Percentiles rank a stretch among this genome's conserved stretches.
These are phyloP conservation scores for Styela clava DNA, from an alignment of 23 tunicate species.

Conservation along the genomic window DNA sequence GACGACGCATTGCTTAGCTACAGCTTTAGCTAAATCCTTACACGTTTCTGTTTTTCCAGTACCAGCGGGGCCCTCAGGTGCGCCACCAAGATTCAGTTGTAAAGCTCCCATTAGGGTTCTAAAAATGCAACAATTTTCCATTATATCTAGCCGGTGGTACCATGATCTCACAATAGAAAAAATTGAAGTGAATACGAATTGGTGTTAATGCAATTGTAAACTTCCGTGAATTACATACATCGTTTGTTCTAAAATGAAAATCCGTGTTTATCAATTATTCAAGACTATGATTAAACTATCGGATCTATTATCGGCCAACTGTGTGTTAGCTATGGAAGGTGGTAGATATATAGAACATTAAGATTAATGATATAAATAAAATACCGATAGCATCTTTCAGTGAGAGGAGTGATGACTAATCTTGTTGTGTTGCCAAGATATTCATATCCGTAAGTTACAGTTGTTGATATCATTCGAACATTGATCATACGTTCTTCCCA, in stretches of 20 bases:
- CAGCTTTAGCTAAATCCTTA: conserved; percentile 90
- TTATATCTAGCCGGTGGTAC: no score
- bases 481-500: conserved; percentile 66
- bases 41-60: conserved; percentile 92
- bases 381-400: conserved; percentile 91
- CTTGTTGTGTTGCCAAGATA: conserved; percentile 85
- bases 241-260: no score
- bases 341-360: no score
- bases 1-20: conserved; percentile 88
- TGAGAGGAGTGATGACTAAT: conserved; percentile 85
- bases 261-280: no score
- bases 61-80: conserved; percentile 94
- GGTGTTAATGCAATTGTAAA: no score
- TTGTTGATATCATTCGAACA: conserved; percentile 89
- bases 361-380: no score
- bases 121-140: not conserved
- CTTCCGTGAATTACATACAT: no score
- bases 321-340: no score
- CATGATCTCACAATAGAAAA: no score
- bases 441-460: conserved; percentile 81
- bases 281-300: no score
- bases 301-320: no score
- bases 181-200: no score
- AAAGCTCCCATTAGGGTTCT: conserved; percentile 91
- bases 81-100: conserved; percentile 87